These are phyloP conservation scores for Drosophila lowei DNA, from an alignment of 1,140 invertebrate species.

Conservation along the genomic window DNA sequence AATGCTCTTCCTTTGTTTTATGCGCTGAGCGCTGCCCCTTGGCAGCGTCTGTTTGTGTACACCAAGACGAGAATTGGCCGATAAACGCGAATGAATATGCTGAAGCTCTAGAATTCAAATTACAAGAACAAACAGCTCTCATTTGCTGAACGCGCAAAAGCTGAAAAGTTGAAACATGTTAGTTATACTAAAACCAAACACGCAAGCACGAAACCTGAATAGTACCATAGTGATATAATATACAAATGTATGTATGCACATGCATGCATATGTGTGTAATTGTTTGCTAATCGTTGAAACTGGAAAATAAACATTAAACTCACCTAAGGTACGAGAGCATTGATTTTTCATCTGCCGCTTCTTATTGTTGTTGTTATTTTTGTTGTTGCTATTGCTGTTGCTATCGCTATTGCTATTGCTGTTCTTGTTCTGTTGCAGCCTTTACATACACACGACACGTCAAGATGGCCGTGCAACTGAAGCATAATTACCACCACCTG, in stretches of 20 bases:
- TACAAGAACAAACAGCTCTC: slow-evolving; percentile 24
- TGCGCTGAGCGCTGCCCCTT: neutral
- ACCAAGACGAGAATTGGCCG: neutral
- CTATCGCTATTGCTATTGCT: slow-evolving; percentile 5
- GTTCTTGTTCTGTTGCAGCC: slow-evolving; percentile 32
- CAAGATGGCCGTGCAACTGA: slow-evolving; percentile 70
- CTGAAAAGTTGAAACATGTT: slow-evolving; percentile 22
- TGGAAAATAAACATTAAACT: slow-evolving; percentile 12
- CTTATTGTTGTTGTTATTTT: neutral
- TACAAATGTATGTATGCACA: slow-evolving; percentile 1
- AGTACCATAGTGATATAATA: slow-evolving; percentile 48
- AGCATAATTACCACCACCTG: slow-evolving; percentile 70
- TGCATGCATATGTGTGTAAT: slow-evolving; percentile 11
- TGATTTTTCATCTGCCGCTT: slow-evolving; percentile 39
- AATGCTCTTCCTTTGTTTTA: too few species aligned
- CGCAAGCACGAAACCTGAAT: slow-evolving; percentile 40
- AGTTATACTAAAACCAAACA: slow-evolving; percentile 15
- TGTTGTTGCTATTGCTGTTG: too few species aligned
- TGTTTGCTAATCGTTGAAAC: slow-evolving; percentile 5
- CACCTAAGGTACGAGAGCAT: slow-evolving; percentile 29
- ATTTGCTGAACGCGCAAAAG: slow-evolving; percentile 23
- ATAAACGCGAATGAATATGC: slow-evolving; percentile 10
- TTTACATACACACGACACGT: slow-evolving; percentile 14
- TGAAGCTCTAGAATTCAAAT: slow-evolving; percentile 19
- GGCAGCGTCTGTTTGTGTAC: slow-evolving; percentile 9